A percentile compares a stretch with the other conserved stretches of the same genome.
These are phyloP conservation scores for Panurus biarmicus DNA, from an alignment of 2,113 vertebrate genomes.

Conservation along the genomic window DNA sequence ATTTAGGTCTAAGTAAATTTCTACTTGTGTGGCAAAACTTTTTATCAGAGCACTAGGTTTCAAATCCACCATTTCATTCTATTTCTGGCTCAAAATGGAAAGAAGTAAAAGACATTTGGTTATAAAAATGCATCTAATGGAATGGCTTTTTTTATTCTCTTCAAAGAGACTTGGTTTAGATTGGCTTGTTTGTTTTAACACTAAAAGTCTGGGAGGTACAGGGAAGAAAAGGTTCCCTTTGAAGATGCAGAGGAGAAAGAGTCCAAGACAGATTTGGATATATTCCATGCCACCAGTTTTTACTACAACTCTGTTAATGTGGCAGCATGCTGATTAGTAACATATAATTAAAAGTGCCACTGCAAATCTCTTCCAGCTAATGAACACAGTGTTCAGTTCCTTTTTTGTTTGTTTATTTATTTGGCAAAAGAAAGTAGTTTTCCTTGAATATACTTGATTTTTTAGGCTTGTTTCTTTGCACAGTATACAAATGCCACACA, in stretches of 20 bases:
- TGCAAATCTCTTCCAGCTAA: conserved; percentile 54
- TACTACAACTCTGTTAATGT: conserved; percentile 47
- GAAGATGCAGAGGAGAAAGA: conserved; percentile 13
- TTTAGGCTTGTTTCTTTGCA: not conserved
- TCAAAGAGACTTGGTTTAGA: not conserved
- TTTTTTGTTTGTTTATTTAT: conserved; percentile 50
- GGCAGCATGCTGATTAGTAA: conserved; percentile 62
- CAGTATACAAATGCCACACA: not conserved
- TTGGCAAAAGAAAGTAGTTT: conserved; percentile 9
- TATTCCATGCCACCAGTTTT: conserved; percentile 49
- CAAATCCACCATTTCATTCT: not conserved
- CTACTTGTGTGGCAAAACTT: not conserved
- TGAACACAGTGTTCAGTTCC: conserved; percentile 49
- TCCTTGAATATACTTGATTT: conserved; percentile 11
- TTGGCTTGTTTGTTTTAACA: conserved; percentile 21
- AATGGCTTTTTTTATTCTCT: not conserved
- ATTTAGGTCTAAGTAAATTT: not conserved
- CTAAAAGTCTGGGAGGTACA: not conserved
- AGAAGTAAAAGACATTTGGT: not conserved
- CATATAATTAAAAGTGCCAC: conserved; percentile 53
- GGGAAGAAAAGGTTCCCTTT: conserved; percentile 29
- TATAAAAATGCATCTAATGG: not conserved
- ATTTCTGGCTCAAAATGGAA: not conserved
- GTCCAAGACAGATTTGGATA: conserved; percentile 49
- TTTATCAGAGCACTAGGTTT: not conserved